These are phyloP conservation scores for Parochlus steinenii DNA, from an alignment of 2,888 invertebrate genomes.

Conservation along the genomic window DNA sequence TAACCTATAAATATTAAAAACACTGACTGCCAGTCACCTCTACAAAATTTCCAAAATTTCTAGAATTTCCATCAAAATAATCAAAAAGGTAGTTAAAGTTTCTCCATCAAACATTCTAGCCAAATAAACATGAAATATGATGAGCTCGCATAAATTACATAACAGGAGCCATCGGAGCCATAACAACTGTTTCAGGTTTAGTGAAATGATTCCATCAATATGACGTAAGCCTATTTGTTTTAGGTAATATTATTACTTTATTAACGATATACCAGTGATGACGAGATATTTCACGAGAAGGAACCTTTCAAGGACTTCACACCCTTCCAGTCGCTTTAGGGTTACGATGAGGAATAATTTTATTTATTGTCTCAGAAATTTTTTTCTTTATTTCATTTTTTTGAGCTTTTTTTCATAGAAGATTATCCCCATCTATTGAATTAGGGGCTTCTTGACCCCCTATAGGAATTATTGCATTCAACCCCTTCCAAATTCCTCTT, in stretches of 20 bases:
- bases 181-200: constrained; percentile 39
- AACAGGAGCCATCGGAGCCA: constrained; percentile 38
- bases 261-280: constrained; percentile 49
- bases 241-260: constrained; percentile 28
- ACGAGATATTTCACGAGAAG: constrained; percentile 50
- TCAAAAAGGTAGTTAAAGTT: too few relatives aligned
- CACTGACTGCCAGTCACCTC: too few relatives aligned
- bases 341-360: constrained; percentile 50
- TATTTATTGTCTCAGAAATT: constrained; percentile 56
- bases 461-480: constrained; percentile 40
- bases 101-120: too few relatives aligned
- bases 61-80: too few relatives aligned
- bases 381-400: constrained; percentile 44
- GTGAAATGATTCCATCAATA: constrained; percentile 45
- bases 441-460: constrained; percentile 48
- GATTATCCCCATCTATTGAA: constrained; percentile 36
- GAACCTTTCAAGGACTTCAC: constrained; percentile 47
- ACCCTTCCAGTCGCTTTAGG: constrained; percentile 39
- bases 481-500: constrained; percentile 51
- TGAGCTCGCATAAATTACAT: too few relatives aligned
- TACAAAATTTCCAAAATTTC: too few relatives aligned
- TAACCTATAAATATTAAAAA: too few relatives aligned
- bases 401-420: constrained; percentile 30
- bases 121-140: too few relatives aligned
- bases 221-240: constrained; percentile 34